Evolutionary conservation across 2,113 vertebrate species (phyloP), one percentile per base, ranked within the genome.

Genomic region (Cyprinus carpio): DNA sequence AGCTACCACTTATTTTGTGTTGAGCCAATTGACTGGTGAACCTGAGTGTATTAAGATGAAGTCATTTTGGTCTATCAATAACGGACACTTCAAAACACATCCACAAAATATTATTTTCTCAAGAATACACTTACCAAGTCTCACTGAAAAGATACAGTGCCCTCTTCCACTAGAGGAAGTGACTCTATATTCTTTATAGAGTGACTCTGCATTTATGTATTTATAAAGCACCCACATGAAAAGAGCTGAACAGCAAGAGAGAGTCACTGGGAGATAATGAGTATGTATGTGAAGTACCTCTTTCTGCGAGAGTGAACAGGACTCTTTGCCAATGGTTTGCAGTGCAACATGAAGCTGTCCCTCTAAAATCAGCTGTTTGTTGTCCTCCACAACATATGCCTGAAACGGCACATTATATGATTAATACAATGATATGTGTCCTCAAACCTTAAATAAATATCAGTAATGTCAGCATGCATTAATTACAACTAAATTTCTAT

Each of bases 331-430:
- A 6, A 99, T 82, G 40, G 95, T 94, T 86, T 92, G 95, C 88
- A 99, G 94, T 6, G 95, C 90, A 90, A 99, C 96, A 31, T 99
- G 98, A 90, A 99, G 97, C 88, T 99, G 98, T 27, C 98, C 98
- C 91, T 99, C 97, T 86, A 99, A 93, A 90, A 99, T 98, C 74
- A 98, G 95, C 87, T 99, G 97, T 84, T 97, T 99, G 89, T 95
- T 99, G 92, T 99, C 98, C 91, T 99, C 98, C 0, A 99, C 95
- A 81, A 99, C 97, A 75, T 96, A 98, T 0, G 98, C 98, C 98
- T 99, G 88, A 11, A 83, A 84, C 79, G 86, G 93, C 0, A 91
- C 0, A 91, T 58, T 87, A 71, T 25, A 78, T 7, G 37, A 16
- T 78, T 31, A 77, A 4, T 37, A 29, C 7, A 74, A 37, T 64